Evolutionary conservation across 2,797 vertebrate species (phyloP).

Genomic region (Pangasius macronema): DNA sequence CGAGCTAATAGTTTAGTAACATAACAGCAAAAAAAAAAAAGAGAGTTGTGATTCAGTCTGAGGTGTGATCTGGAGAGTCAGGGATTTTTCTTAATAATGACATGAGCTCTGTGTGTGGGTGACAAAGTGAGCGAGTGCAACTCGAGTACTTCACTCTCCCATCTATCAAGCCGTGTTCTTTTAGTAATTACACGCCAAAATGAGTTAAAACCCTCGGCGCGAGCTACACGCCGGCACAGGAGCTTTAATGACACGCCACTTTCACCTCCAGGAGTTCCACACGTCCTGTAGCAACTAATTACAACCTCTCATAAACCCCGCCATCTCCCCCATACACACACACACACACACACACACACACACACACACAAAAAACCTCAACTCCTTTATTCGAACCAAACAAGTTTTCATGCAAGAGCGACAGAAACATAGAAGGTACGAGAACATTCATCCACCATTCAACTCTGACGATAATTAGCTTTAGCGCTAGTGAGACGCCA

Average conservation of each 20-base stretch:
- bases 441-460: slow-evolving; percentile 57
- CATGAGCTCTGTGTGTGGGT: slow-evolving; percentile 50
- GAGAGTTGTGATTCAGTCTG: slow-evolving; percentile 53
- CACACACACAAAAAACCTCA: slow-evolving; percentile 25
- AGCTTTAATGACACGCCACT: slow-evolving; percentile 71
- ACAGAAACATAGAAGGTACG: slow-evolving; percentile 10
- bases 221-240: slow-evolving; percentile 64
- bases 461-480: slow-evolving; percentile 74
- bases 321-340: not conserved
- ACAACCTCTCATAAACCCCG: slow-evolving; percentile 70
- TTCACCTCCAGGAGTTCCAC: slow-evolving; percentile 74
- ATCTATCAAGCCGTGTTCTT: slow-evolving; percentile 76
- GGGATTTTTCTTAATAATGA: slow-evolving; percentile 69
- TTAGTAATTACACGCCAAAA: slow-evolving; percentile 81
- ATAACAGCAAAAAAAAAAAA: slow-evolving; percentile 56
- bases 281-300: slow-evolving; percentile 71
- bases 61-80: slow-evolving; percentile 66
- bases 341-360: slow-evolving; percentile 10
- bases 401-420: slow-evolving; percentile 63
- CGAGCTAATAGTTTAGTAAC: slow-evolving; percentile 56
- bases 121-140: slow-evolving; percentile 39
- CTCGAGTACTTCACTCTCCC: slow-evolving; percentile 56
- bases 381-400: slow-evolving; percentile 74
- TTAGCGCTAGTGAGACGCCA: slow-evolving; percentile 42
- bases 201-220: slow-evolving; percentile 74